Evolutionary conservation across 2,113 vertebrate species (phyloP), one percentile per base, ranked within the genome.

Genomic region (Cheilinus undulatus): DNA sequence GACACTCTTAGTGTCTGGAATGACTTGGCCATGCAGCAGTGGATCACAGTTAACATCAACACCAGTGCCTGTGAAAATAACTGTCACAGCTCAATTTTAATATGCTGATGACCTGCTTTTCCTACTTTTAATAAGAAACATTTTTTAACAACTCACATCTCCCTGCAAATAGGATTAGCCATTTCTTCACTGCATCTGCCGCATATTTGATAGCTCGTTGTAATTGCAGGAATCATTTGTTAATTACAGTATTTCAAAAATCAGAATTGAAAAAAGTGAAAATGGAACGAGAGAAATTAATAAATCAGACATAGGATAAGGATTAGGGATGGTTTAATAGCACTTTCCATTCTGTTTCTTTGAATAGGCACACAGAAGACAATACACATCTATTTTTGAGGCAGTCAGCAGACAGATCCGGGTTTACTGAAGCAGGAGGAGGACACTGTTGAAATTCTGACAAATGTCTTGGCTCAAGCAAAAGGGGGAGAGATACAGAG

Each of bases 401-500:
- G 28, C 54, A 50, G 71, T 63, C 60, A 50, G 73, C 73, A 80
- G 63, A 77, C 61, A 62, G 51, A 68, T 54, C 51, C 24, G 2
- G n/a, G 54, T 78, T 80, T 76, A 74, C 59, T 80, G 67, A 73
- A 78, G 82, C 83, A 72, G 72, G 59, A 50, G 71, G 46, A 76
- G 73, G 84, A 76, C 71, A 75, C 66, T 62, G 74, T 75, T 59
- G 68, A 84, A 71, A 86, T 83, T 82, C 79, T 83, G 84, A 86
- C 71, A 86, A 85, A 85, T 79, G 76, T 85, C 74, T 87, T 52
- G 66, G 79, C 83, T 87, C 67, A 78, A 74, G 69, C n/a, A 59
- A 86, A 84, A 75, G 38, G 74, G 69, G 76, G 79, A 86, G 71
- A 76, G 73, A 86, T 74, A 83, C 61, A 73, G 57, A 80, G 69